These are phyloP conservation scores for Echinometra lucunter DNA, from an alignment of 53 echinoderm and acorn worm species.

Conservation along the genomic window DNA sequence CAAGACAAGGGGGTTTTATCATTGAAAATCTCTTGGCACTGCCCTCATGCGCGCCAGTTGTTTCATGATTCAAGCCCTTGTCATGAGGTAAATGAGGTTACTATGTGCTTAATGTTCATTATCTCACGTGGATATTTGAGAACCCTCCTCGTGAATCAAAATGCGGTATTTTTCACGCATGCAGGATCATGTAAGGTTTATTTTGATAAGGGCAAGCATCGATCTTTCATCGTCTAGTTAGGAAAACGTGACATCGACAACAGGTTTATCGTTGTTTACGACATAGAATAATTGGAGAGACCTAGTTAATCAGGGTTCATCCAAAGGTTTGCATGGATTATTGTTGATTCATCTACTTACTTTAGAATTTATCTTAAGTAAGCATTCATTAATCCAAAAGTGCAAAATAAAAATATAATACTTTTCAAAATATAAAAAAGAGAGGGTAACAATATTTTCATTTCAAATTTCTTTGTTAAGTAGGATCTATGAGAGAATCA, in stretches of 20 bases:
- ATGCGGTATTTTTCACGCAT: slow-evolving; percentile 29
- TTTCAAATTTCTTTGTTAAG: not conserved
- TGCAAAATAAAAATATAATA: not conserved
- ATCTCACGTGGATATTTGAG: not conserved
- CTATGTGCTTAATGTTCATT: not conserved
- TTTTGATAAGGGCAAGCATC: not conserved
- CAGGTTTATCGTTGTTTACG: not conserved
- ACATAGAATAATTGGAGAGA: not conserved
- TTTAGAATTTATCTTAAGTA: not conserved
- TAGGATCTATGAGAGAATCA: not conserved
- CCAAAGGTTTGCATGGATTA: not conserved
- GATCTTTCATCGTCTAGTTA: slow-evolving; percentile 9
- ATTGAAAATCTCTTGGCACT: not conserved
- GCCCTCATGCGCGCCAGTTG: not conserved
- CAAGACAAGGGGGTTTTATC: not conserved
- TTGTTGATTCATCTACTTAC: not conserved
- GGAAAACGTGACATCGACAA: not conserved
- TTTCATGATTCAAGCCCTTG: not conserved
- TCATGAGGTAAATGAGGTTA: not conserved
- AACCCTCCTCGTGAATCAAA: not conserved
- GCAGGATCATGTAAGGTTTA: not conserved
- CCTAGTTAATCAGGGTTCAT: not conserved
- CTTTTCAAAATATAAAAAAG: not conserved
- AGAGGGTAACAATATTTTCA: not conserved
- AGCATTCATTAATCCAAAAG: not conserved